These are phyloP conservation scores for Leptodactylus fallax DNA, from an alignment of 2,797 vertebrate species.

Conservation along the genomic window DNA sequence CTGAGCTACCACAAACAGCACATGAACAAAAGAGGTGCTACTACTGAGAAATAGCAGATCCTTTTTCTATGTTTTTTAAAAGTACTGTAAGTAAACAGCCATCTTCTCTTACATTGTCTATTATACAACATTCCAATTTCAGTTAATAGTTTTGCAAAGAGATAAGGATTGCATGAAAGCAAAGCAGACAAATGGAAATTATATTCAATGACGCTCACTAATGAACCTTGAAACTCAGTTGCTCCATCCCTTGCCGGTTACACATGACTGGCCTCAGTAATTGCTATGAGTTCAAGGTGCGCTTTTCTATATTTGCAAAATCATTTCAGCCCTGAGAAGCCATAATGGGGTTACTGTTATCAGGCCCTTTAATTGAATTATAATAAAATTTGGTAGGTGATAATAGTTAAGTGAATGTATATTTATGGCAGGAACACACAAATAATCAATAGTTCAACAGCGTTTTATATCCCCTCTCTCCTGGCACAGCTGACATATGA, in stretches of 20 bases:
- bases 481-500: conserved; percentile 9
- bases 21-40: too few relatives aligned
- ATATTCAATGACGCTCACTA: conserved; percentile 28
- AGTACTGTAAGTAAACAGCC: not conserved
- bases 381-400: not conserved
- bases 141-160: conserved; percentile 18
- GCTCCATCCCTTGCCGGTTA: conserved; percentile 2
- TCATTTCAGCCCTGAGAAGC: conserved; percentile 11
- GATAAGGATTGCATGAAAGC: not conserved
- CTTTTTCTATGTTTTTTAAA: not conserved
- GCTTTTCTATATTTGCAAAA: conserved; percentile 21
- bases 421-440: not conserved
- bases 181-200: conserved; percentile 28
- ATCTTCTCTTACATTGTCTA: not conserved
- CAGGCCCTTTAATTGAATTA: conserved; percentile 1
- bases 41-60: too few relatives aligned
- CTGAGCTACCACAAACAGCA: too few relatives aligned
- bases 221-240: conserved; percentile 41
- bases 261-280: conserved; percentile 41
- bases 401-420: conserved; percentile 15
- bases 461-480: not conserved
- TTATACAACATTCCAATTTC: conserved; percentile 3
- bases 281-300: conserved; percentile 8
- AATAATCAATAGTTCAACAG: conserved; percentile 3
- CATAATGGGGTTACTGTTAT: not conserved